Conservation (phyloP, 2,113 vertebrate genomes). For the Syrrhaptes paradoxus region DNA sequence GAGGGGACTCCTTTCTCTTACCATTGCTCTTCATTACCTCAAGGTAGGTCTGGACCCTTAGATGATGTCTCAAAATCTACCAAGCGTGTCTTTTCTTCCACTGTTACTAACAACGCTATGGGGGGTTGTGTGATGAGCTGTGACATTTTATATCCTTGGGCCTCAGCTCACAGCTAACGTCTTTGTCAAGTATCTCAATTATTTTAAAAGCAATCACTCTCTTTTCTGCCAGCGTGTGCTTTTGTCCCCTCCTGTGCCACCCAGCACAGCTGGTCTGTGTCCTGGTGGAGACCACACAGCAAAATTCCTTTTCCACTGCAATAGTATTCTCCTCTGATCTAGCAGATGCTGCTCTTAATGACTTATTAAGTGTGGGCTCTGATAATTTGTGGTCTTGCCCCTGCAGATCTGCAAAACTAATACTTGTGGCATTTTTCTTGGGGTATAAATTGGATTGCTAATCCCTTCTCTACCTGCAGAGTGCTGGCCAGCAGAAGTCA, state of each 20-base stretch:
- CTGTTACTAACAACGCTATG: rapidly evolving
- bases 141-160: not conserved
- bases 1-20: not conserved
- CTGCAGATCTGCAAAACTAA: not conserved
- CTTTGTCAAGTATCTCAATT: not conserved
- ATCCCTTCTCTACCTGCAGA: not conserved
- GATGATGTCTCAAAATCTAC: not conserved
- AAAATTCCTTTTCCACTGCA: not conserved
- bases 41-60: not conserved
- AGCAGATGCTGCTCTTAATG: not conserved
- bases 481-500: not conserved
- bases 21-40: too few relatives aligned
- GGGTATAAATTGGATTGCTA: not conserved
- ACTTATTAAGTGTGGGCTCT: not conserved
- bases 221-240: not conserved
- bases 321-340: not conserved
- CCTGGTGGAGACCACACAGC: not conserved
- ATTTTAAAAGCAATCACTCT: not conserved
- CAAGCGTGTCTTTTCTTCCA: not conserved
- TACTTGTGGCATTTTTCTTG: not conserved
- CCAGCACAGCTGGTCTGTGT: not conserved
- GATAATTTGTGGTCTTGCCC: not conserved
- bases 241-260: not conserved
- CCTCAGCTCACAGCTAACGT: not conserved
- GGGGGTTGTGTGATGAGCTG: not conserved